phyloP scores from a whole-genome alignment of 1,140 invertebrate genomes.

The Coptotermes formosanus region DNA sequence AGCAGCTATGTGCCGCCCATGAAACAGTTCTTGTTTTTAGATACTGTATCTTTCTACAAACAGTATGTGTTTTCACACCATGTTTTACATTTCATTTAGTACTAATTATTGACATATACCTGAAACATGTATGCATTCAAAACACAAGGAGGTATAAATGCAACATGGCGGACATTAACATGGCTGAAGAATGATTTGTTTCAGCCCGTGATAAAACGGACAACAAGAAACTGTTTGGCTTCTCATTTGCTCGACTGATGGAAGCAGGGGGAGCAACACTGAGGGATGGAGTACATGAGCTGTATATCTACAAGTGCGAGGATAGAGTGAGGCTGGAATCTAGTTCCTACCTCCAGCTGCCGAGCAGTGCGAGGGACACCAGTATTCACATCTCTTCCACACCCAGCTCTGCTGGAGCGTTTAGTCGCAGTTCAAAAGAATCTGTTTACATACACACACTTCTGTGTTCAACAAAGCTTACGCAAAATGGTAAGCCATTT shows the following conservation, averaged over 20 bases:
- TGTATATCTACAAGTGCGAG: conserved; percentile 92
- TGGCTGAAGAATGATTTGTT: conserved; percentile 25
- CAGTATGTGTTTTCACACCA: no score
- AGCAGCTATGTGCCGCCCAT: no score
- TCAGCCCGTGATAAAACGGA: conserved; percentile 84
- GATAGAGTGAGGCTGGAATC: conserved; percentile 73
- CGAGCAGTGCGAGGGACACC: conserved; percentile 65
- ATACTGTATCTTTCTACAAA: no score
- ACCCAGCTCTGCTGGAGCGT: conserved; percentile 51
- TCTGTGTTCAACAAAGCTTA: conserved; percentile 92
- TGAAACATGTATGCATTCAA: background rate
- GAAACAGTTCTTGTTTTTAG: no score
- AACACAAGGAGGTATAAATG: background rate
- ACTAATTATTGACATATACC: background rate
- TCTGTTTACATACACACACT: conserved; percentile 77
- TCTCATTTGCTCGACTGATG: conserved; percentile 88
- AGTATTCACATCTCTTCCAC: conserved; percentile 34
- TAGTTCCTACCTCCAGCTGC: conserved; percentile 70
- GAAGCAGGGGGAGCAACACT: conserved; percentile 85
- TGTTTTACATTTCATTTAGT: no score
- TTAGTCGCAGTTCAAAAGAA: conserved; percentile 81
- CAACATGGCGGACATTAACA: background rate
- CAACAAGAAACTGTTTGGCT: conserved; percentile 85
- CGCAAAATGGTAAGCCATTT: conserved; percentile 76
- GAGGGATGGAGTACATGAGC: conserved; percentile 77